These are phyloP conservation scores for Poecilia velifera DNA, from an alignment of 2,797 vertebrate species.

Conservation along the genomic window DNA sequence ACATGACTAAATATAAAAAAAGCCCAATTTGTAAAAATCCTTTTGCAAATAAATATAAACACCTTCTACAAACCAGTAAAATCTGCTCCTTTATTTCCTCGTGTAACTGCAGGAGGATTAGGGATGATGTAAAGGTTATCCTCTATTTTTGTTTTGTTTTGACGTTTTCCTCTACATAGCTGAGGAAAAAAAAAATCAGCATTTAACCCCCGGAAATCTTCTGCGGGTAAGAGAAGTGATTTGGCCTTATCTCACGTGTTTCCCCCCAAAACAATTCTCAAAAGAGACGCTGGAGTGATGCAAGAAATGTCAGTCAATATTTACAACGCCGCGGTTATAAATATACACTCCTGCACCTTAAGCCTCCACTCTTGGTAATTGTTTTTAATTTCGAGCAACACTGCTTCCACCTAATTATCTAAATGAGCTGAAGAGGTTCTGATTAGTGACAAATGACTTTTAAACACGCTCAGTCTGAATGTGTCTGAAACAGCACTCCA, in stretches of 20 bases:
- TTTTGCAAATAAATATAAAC: not conserved
- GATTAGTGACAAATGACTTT: constrained; percentile 16
- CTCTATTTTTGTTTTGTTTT: not conserved
- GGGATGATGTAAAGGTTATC: not conserved
- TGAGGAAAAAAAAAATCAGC: not conserved
- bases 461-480: not conserved
- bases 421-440: constrained; percentile 14
- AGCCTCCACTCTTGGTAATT: not conserved
- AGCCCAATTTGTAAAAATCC: not conserved
- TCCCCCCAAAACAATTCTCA: not conserved
- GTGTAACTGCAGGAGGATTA: not conserved
- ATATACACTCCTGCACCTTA: not conserved
- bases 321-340: not conserved
- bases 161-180: not conserved
- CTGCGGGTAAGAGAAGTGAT: not conserved
- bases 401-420: constrained; percentile 6
- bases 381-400: constrained; percentile 5
- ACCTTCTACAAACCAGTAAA: not conserved
- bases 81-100: not conserved
- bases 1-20: not conserved
- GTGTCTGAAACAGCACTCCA: constrained; percentile 1
- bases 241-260: not conserved
- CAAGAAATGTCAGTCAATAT: constrained; percentile 5
- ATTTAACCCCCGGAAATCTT: not conserved
- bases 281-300: not conserved